phyloP scores from a whole-genome alignment of 2,888 invertebrate genomes.

The Nephrotoma appendiculata region DNA sequence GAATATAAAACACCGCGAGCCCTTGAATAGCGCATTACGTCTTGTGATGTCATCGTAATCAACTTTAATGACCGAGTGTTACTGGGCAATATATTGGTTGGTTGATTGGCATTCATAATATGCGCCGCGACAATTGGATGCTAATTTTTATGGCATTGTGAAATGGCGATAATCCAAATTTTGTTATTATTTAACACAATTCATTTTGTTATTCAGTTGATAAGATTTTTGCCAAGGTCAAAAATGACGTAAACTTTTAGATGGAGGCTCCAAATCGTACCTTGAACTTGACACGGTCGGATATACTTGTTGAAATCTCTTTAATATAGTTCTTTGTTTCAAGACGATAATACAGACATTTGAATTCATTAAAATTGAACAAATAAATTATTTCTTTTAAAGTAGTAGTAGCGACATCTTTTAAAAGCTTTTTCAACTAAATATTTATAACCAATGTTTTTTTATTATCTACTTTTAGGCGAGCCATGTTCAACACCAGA shows the following conservation, averaged over 20 bases:
- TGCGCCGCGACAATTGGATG: neutral
- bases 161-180: neutral
- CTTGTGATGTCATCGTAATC: neutral
- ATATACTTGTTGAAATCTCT: too few relatives aligned
- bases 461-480: constrained; percentile 6
- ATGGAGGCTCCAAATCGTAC: neutral
- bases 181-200: neutral
- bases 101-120: neutral
- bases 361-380: neutral
- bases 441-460: neutral
- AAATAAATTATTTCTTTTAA: neutral
- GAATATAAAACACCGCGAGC: neutral
- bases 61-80: neutral
- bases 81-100: neutral
- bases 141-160: too few relatives aligned
- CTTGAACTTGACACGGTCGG: neutral
- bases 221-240: neutral
- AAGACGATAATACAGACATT: too few relatives aligned
- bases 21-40: neutral
- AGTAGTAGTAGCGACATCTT: neutral
- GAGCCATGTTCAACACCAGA: constrained; percentile 26
- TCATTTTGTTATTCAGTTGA: neutral
- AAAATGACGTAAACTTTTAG: neutral
- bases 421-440: neutral
- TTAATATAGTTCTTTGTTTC: too few relatives aligned